phyloP scores from a whole-genome alignment of 1,140 invertebrate genomes.

The Atta colombica region DNA sequence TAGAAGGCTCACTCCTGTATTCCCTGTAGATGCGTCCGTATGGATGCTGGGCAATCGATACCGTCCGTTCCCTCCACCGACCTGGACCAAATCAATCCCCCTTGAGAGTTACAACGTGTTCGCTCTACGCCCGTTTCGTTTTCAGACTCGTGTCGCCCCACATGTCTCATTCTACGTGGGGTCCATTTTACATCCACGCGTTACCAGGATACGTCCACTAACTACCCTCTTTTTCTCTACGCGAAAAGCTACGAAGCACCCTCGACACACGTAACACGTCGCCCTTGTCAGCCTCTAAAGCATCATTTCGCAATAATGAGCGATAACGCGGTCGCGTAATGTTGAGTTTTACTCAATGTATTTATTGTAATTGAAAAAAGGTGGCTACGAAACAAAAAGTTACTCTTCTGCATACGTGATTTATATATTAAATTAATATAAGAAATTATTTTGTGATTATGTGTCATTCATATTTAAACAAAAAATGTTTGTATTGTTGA shows the following conservation, averaged over 20 bases:
- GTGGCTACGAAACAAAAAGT: not conserved
- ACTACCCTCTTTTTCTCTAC: conserved; percentile 71
- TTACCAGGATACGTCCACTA: conserved; percentile 71
- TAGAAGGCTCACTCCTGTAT: conserved; percentile 21
- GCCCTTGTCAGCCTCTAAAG: conserved; percentile 2
- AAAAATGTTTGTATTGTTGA: too few species aligned
- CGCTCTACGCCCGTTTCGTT: conserved; percentile 68
- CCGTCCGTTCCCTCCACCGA: conserved; percentile 52
- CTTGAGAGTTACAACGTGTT: conserved; percentile 73
- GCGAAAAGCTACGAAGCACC: conserved; percentile 48
- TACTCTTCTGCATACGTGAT: not conserved
- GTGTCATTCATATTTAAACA: too few species aligned
- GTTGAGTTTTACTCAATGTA: conserved; percentile 12
- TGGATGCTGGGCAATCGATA: conserved; percentile 81
- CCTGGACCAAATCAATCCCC: conserved; percentile 79
- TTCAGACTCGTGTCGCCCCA: conserved; percentile 45
- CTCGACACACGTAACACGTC: conserved; percentile 28
- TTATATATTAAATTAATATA: conserved; percentile 3
- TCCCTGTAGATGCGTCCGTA: conserved; percentile 58
- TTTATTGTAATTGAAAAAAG: not conserved
- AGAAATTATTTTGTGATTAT: not conserved
- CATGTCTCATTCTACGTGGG: conserved; percentile 1
- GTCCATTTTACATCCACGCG: conserved; percentile 40
- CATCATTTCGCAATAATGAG: conserved; percentile 48
- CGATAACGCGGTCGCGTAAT: conserved; percentile 50